Base-by-base conservation (phyloP, 2,888 invertebrate species). In the Sphinx pinastri region DNA sequence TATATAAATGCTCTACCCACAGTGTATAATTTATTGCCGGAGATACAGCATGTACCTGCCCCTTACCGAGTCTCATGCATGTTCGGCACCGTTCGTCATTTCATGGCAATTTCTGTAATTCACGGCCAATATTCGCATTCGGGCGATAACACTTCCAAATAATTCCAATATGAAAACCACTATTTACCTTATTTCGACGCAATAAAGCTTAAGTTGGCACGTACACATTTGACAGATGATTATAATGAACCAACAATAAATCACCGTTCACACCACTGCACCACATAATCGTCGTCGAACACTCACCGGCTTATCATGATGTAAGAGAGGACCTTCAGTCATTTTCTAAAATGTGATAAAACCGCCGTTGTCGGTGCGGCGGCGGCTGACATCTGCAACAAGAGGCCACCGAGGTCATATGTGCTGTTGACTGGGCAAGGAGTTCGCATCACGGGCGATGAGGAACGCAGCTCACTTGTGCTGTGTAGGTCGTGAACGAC, bases 301-400 rank as follows among this genome's bases (percentile, higher is more conserved):
- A 92, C 93, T 93, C 85, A 94, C 93, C 91, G 92, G 88, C 86
- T 91, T 91, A 80, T 89, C 93, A 93, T 93, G 87, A 81, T 87
- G 87, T 79, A 82, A 79, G 69, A 82, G 80, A 77, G 85, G 83
- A 83, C 91, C 91, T 87, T 93, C 93, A 93, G 93, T 93, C 93
- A 94, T 94, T 93, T 93, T 93, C 93, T 85, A 94, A 87, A 86
- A 92, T 93, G 82, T 93, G 92, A 91, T 92, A 93, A 87, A 92
- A 92, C 85, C 93, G 93, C 91, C 93, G 89, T 83, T 86, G 87
- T 85, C 85, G 88, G 86, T 93, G 91, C 90, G 92, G 91, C 84
- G 89, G 90, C 84, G 91, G 92, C 84, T 92, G 92, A 88, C 93
- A 93, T 93, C 91, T 92, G 92, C 85, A 91, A 92, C 85, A 85